These are phyloP conservation scores for Callimico goeldii DNA, from an alignment of 2,797 vertebrate genomes.

Conservation along the genomic window DNA sequence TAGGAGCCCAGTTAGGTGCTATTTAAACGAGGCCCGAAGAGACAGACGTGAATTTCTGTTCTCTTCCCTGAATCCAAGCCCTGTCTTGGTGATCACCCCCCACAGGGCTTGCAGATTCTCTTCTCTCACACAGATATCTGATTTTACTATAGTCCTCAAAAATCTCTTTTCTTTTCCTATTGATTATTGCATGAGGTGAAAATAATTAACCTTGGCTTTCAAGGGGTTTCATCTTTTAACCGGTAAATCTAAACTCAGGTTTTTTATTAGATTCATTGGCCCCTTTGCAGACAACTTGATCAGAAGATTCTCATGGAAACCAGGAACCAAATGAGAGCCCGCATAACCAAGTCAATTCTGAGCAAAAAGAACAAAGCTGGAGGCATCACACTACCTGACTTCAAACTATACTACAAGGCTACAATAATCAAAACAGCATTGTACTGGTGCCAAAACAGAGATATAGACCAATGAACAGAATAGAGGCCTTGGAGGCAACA, in stretches of 20 bases:
- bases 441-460: too few relatives aligned
- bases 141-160: background rate
- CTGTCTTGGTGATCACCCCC: background rate
- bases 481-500: too few relatives aligned
- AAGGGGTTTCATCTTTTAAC: background rate
- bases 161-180: background rate
- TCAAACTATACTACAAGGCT: too few relatives aligned
- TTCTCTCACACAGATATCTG: background rate
- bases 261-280: background rate
- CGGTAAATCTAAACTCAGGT: background rate
- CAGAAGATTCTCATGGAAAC: background rate
- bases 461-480: too few relatives aligned
- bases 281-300: background rate
- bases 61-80: background rate
- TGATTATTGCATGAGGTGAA: background rate
- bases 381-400: too few relatives aligned
- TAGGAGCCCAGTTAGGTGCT: background rate
- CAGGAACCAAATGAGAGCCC: background rate
- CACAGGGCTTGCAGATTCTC: background rate
- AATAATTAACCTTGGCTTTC: background rate
- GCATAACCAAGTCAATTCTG: too few relatives aligned
- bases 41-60: background rate
- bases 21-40: background rate
- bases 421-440: too few relatives aligned
- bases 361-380: too few relatives aligned